Conservation (phyloP, 2,113 vertebrate genomes). For the Chloropsis hardwickii region DNA sequence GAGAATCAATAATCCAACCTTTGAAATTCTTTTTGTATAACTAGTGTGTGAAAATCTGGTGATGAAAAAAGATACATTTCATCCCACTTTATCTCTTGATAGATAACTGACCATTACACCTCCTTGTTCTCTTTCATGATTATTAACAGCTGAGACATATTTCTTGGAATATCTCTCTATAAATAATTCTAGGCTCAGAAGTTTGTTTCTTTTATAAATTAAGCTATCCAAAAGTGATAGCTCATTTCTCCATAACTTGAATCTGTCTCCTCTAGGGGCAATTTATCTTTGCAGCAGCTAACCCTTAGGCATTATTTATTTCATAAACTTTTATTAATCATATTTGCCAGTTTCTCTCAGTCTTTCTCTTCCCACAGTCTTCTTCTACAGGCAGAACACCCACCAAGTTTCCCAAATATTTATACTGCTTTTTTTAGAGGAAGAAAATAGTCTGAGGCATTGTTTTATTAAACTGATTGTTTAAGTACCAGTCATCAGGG, state of each 20-base stretch:
- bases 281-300: slow-evolving; percentile 35
- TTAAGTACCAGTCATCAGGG: background rate
- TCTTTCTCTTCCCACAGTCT: background rate
- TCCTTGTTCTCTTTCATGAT: background rate
- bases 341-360: background rate
- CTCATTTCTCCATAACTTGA: slow-evolving; percentile 3
- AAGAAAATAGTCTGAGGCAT: background rate
- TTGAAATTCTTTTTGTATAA: background rate
- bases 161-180: slow-evolving; percentile 10
- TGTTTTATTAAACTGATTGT: background rate
- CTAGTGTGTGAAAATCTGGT: background rate
- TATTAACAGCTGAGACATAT: slow-evolving; percentile 10
- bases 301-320: slow-evolving; percentile 38
- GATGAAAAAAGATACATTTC: background rate
- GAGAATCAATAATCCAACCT: background rate
- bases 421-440: background rate
- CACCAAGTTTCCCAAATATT: background rate
- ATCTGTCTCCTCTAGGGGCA: background rate
- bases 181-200: slow-evolving; percentile 4
- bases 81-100: background rate
- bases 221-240: slow-evolving; percentile 27
- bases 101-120: slow-evolving; percentile 11
- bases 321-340: slow-evolving; percentile 7
- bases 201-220: slow-evolving; percentile 50
- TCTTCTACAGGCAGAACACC: background rate